Conservation (phyloP, 1,140 invertebrate genomes). For the Harpegnathos saltator region DNA sequence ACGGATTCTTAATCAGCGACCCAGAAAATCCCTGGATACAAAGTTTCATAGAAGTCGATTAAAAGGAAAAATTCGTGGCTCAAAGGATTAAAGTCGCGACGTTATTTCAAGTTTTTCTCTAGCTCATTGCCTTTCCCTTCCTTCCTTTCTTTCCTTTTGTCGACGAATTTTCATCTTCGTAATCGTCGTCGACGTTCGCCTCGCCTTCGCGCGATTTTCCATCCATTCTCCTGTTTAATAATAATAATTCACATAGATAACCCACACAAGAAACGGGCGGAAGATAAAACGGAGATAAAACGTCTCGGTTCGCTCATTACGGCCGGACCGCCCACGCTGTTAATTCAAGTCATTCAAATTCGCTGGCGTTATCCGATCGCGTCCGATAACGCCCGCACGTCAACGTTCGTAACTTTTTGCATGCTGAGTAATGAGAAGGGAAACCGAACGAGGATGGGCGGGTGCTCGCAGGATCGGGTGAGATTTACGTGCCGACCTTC, state of each 20-base stretch:
- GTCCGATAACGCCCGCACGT: slow-evolving; percentile 13
- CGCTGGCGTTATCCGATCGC: slow-evolving; percentile 13
- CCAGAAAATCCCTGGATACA: too few species aligned
- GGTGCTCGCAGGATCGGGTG: neutral
- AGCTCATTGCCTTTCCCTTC: too few species aligned
- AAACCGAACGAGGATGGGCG: too few species aligned
- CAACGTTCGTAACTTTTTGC: slow-evolving; percentile 24
- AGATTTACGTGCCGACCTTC: slow-evolving; percentile 34
- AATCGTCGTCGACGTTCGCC: neutral
- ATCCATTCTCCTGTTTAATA: neutral
- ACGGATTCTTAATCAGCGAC: too few species aligned
- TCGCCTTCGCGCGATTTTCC: neutral
- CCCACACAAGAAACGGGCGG: neutral
- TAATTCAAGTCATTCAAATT: slow-evolving; percentile 10
- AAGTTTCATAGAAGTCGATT: too few species aligned
- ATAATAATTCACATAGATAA: neutral
- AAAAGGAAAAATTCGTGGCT: too few species aligned
- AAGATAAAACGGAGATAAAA: neutral
- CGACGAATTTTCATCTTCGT: neutral
- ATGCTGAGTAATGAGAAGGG: slow-evolving; percentile 22
- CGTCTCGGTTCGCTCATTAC: neutral
- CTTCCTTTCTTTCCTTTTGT: too few species aligned
- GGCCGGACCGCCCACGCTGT: neutral
- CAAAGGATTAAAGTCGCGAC: neutral
- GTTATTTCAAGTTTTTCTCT: too few species aligned